Evolutionary conservation across 1,140 invertebrate genomes (phyloP), one percentile per base, ranked within the genome.

Genomic region (Pantala flavescens): DNA sequence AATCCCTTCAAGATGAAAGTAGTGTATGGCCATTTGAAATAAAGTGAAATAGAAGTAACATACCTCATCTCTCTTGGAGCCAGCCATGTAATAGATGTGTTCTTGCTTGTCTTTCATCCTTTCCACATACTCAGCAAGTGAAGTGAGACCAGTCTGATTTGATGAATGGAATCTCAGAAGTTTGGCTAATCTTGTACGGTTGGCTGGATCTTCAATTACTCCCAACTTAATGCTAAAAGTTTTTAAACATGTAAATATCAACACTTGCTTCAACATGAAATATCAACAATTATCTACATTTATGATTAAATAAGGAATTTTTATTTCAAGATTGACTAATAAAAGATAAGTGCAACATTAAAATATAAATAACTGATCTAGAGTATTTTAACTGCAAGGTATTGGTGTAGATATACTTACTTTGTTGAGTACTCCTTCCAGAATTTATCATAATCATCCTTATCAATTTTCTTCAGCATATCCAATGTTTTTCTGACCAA

Each of bases 371-470:
- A n/a, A n/a, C n/a, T n/a, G n/a, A n/a, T n/a, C n/a, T n/a, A n/a
- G n/a, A n/a, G n/a, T n/a, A n/a, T n/a, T n/a, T n/a, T n/a, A n/a
- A n/a, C n/a, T n/a, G n/a, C n/a, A n/a, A n/a, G n/a, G n/a, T n/a
- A n/a, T n/a, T n/a, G n/a, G n/a, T n/a, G n/a, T n/a, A n/a, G 28
- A 36, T 36, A 14, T 7, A 86, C 88, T 86, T 81, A 91, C 89
- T 98, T 99, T 71, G 97, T 99, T 70, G 96, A 97, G 84, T 96
- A 99, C 83, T 99, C 98, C 81, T 98, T 98, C 97, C 97, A 99
- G 88, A 99, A 99, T 78, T 91, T 90, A 3, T 93, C 89, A 81
- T 95, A 98, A 24, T 96, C 91, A 74, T 95, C 94, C 73, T 93
- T 91, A 71, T 91, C 87, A 49, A 99, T 89, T 84, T 99, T 99